A percentile compares a stretch with the other conserved stretches of the same genome.
Conservation (phyloP, 2,113 vertebrate species). For the Phrynosoma blainvillii region DNA sequence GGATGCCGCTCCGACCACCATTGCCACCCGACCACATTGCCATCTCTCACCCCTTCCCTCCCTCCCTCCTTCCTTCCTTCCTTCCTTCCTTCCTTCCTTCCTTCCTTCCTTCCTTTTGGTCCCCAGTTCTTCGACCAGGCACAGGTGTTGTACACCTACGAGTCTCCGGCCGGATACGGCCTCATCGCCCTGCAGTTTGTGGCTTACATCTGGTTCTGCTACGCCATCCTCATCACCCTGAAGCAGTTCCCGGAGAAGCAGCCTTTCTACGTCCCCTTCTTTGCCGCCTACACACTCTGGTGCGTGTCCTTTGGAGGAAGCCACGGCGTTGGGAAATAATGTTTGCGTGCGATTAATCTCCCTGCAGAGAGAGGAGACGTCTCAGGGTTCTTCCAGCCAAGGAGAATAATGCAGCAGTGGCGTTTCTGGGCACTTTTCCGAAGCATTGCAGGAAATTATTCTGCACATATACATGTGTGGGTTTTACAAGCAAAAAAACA, state of each 20-base stretch:
- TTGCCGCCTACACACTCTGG: slow-evolving; percentile 92
- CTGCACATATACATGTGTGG: too few relatives aligned
- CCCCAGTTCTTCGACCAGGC: slow-evolving; percentile 91
- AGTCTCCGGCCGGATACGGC: slow-evolving; percentile 90
- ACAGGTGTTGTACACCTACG: slow-evolving; percentile 90
- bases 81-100: neutral
- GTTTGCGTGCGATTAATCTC: neutral
- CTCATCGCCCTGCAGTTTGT: slow-evolving; percentile 90
- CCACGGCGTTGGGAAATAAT: neutral
- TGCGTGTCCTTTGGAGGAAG: slow-evolving; percentile 66
- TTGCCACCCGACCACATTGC: too few relatives aligned
- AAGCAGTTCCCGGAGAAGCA: slow-evolving; percentile 92
- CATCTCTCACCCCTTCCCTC: neutral
- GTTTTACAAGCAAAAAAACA: too few relatives aligned
- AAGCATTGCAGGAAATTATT: too few relatives aligned
- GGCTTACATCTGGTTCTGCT: slow-evolving; percentile 94
- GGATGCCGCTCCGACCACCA: neutral
- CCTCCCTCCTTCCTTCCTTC: neutral
- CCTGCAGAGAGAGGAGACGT: neutral
- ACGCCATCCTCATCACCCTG: slow-evolving; percentile 87
- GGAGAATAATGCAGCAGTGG: too few relatives aligned
- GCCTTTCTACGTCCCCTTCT: slow-evolving; percentile 91
- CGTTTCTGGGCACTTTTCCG: too few relatives aligned
- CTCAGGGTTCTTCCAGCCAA: too few relatives aligned
- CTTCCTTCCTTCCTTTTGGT: neutral